Conservation (phyloP, 1,140 invertebrate genomes). For the Varroa destructor region DNA sequence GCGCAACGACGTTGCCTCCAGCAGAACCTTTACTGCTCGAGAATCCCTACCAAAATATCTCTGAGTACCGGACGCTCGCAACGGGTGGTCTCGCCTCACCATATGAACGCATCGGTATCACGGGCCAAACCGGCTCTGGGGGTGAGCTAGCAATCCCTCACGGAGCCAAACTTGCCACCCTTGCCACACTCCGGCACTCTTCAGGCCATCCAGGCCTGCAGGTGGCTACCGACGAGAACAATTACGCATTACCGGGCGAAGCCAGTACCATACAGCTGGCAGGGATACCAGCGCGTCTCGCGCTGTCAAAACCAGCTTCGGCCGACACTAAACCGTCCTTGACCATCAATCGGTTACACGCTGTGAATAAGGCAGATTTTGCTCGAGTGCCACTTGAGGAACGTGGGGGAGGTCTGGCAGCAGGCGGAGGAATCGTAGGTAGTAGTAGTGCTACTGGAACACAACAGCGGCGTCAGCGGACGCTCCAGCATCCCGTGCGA, state of each 20-base stretch:
- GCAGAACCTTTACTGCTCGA: background rate
- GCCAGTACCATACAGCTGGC: background rate
- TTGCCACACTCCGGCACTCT: background rate
- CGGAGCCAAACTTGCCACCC: constrained; percentile 22
- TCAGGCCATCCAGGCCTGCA: constrained; percentile 5
- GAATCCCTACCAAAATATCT: constrained; percentile 20
- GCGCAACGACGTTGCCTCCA: constrained; percentile 7
- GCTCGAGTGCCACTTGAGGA: constrained; percentile 16
- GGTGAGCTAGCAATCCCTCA: constrained; percentile 3
- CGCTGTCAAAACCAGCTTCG: background rate
- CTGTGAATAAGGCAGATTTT: constrained; percentile 8
- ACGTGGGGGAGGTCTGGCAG: background rate
- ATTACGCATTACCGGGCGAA: constrained; percentile 19
- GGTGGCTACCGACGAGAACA: constrained; percentile 14
- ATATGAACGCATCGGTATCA: background rate
- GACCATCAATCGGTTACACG: constrained; percentile 25
- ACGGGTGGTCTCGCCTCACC: too few relatives aligned
- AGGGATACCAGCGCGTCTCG: too few relatives aligned
- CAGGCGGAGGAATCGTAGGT: too few relatives aligned
- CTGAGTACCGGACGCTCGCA: background rate
- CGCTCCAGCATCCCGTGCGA: constrained; percentile 3
- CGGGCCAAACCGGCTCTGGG: background rate
- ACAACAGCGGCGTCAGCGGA: constrained; percentile 15
- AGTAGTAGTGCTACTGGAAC: too few relatives aligned
- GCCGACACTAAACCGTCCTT: constrained; percentile 13